phyloP scores from a whole-genome alignment of 1,140 invertebrate genomes.

The Euwallacea fornicatus region DNA sequence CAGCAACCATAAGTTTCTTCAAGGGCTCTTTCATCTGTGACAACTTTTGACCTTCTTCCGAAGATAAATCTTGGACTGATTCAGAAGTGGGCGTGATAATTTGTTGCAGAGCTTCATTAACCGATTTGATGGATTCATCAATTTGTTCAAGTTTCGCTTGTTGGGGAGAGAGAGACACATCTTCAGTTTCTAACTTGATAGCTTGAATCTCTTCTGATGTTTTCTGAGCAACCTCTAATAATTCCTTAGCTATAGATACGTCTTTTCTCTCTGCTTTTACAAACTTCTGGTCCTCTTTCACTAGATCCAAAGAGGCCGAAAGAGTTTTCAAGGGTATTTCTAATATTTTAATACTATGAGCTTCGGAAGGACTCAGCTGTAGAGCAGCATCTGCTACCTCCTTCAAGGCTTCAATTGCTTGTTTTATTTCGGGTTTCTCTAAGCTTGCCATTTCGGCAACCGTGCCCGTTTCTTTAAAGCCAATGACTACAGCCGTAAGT shows the following conservation, averaged over 20 bases:
- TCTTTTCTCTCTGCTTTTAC: not conserved
- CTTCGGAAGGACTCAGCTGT: constrained; percentile 5
- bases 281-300: constrained; percentile 15
- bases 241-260: not conserved
- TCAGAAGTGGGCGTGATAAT: not conserved
- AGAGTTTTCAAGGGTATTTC: constrained; percentile 26
- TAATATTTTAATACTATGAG: constrained; percentile 18
- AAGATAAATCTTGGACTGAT: constrained; percentile 18
- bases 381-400: constrained; percentile 9
- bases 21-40: constrained; percentile 18
- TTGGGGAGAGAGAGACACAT: constrained; percentile 10
- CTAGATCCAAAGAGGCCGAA: constrained; percentile 16
- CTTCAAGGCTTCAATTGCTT: constrained; percentile 26
- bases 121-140: constrained; percentile 8
- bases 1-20: constrained; percentile 15
- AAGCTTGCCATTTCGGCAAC: constrained; percentile 23
- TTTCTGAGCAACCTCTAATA: constrained; percentile 9
- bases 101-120: constrained; percentile 16
- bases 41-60: constrained; percentile 14
- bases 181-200: constrained; percentile 22
- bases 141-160: constrained; percentile 11
- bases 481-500: constrained; percentile 26
- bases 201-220: constrained; percentile 13
- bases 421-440: constrained; percentile 28
- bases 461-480: constrained; percentile 19